Conservation (phyloP, 2,113 vertebrate genomes). For the Capreolus pygargus region DNA sequence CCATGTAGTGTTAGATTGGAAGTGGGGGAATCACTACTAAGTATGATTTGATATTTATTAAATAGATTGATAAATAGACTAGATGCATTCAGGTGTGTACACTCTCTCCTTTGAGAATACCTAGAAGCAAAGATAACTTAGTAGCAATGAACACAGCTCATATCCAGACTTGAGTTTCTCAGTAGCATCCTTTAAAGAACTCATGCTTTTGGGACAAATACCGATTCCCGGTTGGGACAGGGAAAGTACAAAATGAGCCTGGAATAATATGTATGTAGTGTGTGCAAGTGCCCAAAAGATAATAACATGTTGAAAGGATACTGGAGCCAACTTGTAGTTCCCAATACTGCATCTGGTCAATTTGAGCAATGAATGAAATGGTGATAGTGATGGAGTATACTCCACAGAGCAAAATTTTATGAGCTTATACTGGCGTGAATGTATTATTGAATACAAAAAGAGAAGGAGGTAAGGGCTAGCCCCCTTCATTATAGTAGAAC, state of each 20-base stretch:
- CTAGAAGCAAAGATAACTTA: not conserved
- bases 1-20: not conserved
- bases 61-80: not conserved
- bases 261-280: not conserved
- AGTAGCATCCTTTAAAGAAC: not conserved
- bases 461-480: not conserved
- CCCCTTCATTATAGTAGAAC: not conserved
- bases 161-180: not conserved
- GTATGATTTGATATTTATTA: not conserved
- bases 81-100: not conserved
- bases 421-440: not conserved
- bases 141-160: not conserved
- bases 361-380: not conserved
- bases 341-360: not conserved
- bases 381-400: not conserved
- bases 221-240: not conserved
- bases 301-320: not conserved
- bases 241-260: not conserved
- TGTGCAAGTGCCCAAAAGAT: not conserved
- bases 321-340: not conserved
- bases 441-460: not conserved
- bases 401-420: not conserved
- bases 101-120: not conserved
- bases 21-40: not conserved
- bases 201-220: not conserved